Conservation (phyloP, 2,797 vertebrate genomes). For the Falco rusticolus region DNA sequence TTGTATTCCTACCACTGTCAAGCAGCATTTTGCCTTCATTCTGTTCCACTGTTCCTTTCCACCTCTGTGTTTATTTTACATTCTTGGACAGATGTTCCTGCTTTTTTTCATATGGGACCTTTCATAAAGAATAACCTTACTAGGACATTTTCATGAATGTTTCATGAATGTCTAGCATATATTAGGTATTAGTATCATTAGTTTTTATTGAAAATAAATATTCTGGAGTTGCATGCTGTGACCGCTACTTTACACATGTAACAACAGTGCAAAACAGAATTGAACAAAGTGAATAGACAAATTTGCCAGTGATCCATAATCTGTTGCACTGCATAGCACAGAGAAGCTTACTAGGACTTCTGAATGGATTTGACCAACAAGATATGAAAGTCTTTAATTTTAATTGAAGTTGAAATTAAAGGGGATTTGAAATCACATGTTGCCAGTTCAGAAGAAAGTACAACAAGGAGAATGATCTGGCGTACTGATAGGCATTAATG, state of each 20-base stretch:
- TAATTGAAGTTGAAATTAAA: neutral
- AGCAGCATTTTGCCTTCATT: neutral
- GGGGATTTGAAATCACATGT: neutral
- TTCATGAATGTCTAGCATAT: neutral
- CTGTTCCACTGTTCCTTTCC: neutral
- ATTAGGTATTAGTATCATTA: neutral
- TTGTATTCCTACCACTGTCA: neutral
- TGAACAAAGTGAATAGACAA: neutral
- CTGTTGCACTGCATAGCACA: neutral
- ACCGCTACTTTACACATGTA: neutral
- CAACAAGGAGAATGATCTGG: neutral
- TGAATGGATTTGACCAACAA: neutral
- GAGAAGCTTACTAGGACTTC: neutral
- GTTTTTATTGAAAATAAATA: neutral
- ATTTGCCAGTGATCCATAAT: neutral
- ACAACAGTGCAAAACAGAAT: neutral
- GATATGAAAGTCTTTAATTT: neutral
- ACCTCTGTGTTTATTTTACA: neutral
- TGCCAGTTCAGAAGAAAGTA: neutral
- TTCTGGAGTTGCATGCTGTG: neutral
- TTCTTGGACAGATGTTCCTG: neutral
- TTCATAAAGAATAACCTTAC: neutral
- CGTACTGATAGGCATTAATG: neutral
- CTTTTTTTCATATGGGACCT: rapidly evolving
- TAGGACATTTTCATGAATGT: neutral